Evolutionary conservation across 1,140 invertebrate genomes (phyloP).

Genomic region (Pseudomyrmex concolor): DNA sequence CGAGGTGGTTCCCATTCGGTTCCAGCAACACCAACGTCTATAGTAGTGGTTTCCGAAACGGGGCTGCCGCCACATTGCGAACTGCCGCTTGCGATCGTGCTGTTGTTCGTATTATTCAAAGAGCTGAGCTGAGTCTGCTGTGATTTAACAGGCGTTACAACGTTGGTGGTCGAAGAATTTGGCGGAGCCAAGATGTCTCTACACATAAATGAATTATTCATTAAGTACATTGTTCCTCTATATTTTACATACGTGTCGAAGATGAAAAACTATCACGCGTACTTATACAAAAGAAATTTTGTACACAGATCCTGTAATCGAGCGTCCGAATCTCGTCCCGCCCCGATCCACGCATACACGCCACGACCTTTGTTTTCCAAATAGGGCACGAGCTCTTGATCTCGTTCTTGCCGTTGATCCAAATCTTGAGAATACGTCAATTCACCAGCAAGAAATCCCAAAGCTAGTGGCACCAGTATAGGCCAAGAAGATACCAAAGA

Average conservation of each 20-base stretch:
- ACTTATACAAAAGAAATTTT: slow-evolving; percentile 82
- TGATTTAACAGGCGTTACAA: slow-evolving; percentile 64
- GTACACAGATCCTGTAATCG: slow-evolving; percentile 90
- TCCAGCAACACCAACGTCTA: slow-evolving; percentile 74
- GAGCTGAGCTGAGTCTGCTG: slow-evolving; percentile 56
- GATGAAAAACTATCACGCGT: slow-evolving; percentile 16
- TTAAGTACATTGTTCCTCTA: neutral
- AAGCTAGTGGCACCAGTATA: slow-evolving; percentile 90
- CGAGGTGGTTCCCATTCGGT: slow-evolving; percentile 86
- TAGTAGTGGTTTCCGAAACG: slow-evolving; percentile 69
- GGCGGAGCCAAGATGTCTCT: slow-evolving; percentile 79
- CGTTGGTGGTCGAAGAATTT: slow-evolving; percentile 41
- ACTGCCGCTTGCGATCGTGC: slow-evolving; percentile 1
- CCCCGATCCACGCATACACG: slow-evolving; percentile 96
- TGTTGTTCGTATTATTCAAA: slow-evolving; percentile 63
- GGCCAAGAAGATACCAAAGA: slow-evolving; percentile 91
- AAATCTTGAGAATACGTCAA: slow-evolving; percentile 84
- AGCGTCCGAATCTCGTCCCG: slow-evolving; percentile 95
- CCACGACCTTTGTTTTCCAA: slow-evolving; percentile 93
- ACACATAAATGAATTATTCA: slow-evolving; percentile 60
- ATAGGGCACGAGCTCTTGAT: slow-evolving; percentile 96
- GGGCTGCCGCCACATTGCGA: slow-evolving; percentile 69
- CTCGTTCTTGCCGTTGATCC: slow-evolving; percentile 87
- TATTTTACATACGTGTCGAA: neutral
- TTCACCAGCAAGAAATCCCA: slow-evolving; percentile 95